Base-by-base conservation (phyloP, 2,797 vertebrate species). In the Cuniculus paca region DNA sequence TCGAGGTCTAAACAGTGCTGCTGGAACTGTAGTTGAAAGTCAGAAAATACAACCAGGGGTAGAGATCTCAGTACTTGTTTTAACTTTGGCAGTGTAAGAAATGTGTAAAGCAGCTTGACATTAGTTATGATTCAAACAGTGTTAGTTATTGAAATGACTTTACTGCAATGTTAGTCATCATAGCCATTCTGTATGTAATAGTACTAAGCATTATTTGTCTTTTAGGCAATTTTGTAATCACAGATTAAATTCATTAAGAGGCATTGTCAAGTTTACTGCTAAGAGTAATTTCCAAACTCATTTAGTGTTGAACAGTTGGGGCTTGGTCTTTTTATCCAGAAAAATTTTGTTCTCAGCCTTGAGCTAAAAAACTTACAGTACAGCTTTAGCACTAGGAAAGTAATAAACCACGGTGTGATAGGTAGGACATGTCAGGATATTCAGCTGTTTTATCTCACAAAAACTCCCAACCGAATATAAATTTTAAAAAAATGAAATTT, bases 171-270 rank as follows among this genome's bases (percentile, higher is more conserved):
- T 77, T 39, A 79, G 75, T 78, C 20, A 50, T 39, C 54, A 28
- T 36, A 7, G 70, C 11, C 36, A 45, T 74, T 88, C 72, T 70
- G 2, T 81, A 14, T 68, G 2, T 82, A 83, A 88, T 84, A 85
- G 34, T 84, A 72, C 45, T 93, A 12, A 88, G 7, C 8, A 26
- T 24, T 65, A 0, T 89, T 95, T 94, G 36, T 26, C 42, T 92
- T 92, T 95, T 58, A 61, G 45, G 58, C 31, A 75, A 2, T 84
- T 95, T 77, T 78, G 11, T 80, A 81, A 88, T 28, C 48, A 92
- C 36, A 93, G 60, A 56, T 91, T 86, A 39, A 90, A 88, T 85
- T 97, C 31, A 72, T 86, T 79, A 78, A 85, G 45, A 87, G 58
- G 72, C 20, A 39, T 89, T 80, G 39, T 65, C 36, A 94, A 86